Percentiles rank a stretch among this genome's conserved stretches.
Conservation (phyloP, 1,140 invertebrate genomes). For the Heliconius eleuchia region DNA sequence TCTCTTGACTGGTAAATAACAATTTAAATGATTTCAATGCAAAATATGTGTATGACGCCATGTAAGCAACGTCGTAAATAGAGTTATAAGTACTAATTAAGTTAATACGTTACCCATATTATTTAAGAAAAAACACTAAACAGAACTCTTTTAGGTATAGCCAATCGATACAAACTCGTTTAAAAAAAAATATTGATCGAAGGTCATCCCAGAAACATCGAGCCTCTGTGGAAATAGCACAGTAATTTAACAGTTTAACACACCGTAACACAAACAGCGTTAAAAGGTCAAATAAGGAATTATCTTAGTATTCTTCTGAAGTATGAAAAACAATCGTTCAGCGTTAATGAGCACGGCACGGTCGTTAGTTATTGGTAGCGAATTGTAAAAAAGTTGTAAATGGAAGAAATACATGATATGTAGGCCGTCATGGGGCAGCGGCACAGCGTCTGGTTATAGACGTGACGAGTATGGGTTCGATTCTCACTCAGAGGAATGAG, state of each 20-base stretch:
- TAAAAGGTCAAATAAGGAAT: conserved; percentile 1
- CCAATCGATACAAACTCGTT: no score
- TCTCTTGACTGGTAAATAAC: no score
- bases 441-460: no score
- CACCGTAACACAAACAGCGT: neutral
- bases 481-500: no score
- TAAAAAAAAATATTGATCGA: neutral
- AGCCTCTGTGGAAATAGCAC: neutral
- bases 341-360: neutral
- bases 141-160: no score
- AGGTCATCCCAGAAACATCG: neutral
- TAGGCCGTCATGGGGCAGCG: neutral
- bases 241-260: neutral
- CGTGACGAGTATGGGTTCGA: no score
- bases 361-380: neutral
- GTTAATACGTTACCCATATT: no score
- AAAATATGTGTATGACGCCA: no score
- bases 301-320: neutral
- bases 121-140: no score
- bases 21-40: no score
- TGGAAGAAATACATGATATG: neutral
- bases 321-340: neutral
- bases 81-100: no score
- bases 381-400: neutral
- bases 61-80: no score